Conservation (phyloP, 1,140 invertebrate species). For the Araneus ventricosus region DNA sequence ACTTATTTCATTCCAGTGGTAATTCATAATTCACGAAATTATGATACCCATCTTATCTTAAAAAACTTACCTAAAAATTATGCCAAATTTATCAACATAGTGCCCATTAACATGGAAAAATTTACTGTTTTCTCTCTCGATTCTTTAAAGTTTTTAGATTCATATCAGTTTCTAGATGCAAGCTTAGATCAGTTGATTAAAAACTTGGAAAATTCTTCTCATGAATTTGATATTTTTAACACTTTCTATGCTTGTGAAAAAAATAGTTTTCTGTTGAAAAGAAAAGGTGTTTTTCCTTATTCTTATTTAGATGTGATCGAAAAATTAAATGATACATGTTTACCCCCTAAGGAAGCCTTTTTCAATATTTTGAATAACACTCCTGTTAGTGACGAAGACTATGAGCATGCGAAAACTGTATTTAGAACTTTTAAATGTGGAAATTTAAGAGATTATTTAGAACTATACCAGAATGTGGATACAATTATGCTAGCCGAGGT, state of each 20-base stretch:
- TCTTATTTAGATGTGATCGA: no score
- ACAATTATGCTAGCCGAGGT: not conserved
- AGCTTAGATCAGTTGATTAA: not conserved
- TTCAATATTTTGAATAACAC: not conserved
- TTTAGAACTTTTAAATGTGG: not conserved
- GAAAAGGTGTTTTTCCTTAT: not conserved
- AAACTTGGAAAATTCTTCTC: not conserved
- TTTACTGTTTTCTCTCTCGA: not conserved
- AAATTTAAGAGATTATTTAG: not conserved
- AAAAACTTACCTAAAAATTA: not conserved
- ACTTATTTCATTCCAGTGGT: not conserved
- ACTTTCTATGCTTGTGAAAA: not conserved
- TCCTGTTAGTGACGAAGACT: not conserved
- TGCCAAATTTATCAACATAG: not conserved
- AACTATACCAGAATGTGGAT: constrained; percentile 20
- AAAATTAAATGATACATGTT: not conserved
- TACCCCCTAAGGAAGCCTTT: not conserved
- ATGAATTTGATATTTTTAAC: not conserved
- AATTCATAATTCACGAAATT: not conserved
- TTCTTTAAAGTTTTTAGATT: not conserved
- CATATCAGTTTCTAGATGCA: not conserved
- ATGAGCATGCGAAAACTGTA: not conserved
- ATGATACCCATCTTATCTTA: not conserved
- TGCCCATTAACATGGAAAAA: not conserved
- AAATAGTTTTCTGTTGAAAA: not conserved